Evolutionary conservation across 2,797 vertebrate species (phyloP).

Genomic region (Sebastes itinus): DNA sequence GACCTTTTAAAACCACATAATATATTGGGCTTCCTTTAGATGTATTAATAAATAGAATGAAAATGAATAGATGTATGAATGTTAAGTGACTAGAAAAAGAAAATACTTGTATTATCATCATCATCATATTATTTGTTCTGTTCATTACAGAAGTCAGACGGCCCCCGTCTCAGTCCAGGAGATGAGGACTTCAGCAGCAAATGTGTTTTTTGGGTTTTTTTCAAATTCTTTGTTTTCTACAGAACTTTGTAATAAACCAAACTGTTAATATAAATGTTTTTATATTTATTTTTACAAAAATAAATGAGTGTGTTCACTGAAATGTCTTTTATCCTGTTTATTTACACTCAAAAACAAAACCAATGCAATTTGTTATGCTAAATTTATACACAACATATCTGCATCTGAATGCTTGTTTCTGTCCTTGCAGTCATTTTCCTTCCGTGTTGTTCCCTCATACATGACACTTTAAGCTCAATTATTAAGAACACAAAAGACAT

Average conservation of each 20-base stretch:
- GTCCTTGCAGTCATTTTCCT: not conserved
- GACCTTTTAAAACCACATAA: not conserved
- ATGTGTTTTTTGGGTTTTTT: not conserved
- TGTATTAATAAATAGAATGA: not conserved
- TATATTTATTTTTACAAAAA: not conserved
- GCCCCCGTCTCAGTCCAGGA: slow-evolving; percentile 37
- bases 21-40: not conserved
- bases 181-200: slow-evolving; percentile 21
- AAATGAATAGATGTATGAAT: not conserved
- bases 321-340: not conserved
- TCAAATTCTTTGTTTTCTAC: not conserved
- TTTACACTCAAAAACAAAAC: not conserved
- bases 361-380: not conserved
- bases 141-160: slow-evolving; percentile 62
- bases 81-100: not conserved
- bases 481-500: not conserved
- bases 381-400: not conserved
- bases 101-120: too few relatives aligned
- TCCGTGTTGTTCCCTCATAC: not conserved
- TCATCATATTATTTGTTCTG: not conserved
- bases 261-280: not conserved
- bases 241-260: not conserved
- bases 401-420: not conserved
- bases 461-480: not conserved
- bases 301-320: not conserved